Evolutionary conservation across 2,888 invertebrate species (phyloP), one percentile per base, ranked within the genome.

Genomic region (Abscondita cerata): DNA sequence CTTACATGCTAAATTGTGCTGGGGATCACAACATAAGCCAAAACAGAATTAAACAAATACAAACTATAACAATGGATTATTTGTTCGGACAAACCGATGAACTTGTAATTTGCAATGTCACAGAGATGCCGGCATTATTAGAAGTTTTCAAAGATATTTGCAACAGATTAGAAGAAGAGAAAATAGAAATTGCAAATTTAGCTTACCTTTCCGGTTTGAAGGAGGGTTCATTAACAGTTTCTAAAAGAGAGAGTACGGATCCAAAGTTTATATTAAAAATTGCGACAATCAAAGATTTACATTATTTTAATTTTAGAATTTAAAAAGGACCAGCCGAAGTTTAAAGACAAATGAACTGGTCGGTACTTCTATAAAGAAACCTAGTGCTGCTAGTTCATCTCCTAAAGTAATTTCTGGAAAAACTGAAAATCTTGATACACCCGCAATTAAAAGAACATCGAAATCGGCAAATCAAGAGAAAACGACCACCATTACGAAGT

Each of bases 121-220:
- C 78, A 1, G 81, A 82, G 54, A 72, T 75, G 1, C 72, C 73
- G 31, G 61, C 72, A n/a, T 73, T 77, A 18, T 66, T 81, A 55
- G 74, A 75, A 56, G 71, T 75, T n/a, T 75, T 81, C 20, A 81
- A 78, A 69, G 71, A 75, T 13, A 64, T 78, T 16, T 78, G 74
- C 48, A 69, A 72, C 9, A 73, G 75, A 41, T 58, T 62, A 9
- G 73, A 75, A 54, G 62, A 59, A 5, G 74, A 75, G 19, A 72
- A 69, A 48, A 48, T 16, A 15, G 62, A 53, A 38, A 41, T 41
- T 41, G 33, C 36, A 11, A 60, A 52, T 33, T 8, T 31, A 3
- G 65, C 61, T 4, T 62, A 66, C 15, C 47, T 65, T 19, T 41
- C 44, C 31, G 65, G 58, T 0, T 59, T 53, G 16, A 55, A 57